Conservation (phyloP, 35 echinoderm and acorn worm species). For the Anneissia japonica region DNA sequence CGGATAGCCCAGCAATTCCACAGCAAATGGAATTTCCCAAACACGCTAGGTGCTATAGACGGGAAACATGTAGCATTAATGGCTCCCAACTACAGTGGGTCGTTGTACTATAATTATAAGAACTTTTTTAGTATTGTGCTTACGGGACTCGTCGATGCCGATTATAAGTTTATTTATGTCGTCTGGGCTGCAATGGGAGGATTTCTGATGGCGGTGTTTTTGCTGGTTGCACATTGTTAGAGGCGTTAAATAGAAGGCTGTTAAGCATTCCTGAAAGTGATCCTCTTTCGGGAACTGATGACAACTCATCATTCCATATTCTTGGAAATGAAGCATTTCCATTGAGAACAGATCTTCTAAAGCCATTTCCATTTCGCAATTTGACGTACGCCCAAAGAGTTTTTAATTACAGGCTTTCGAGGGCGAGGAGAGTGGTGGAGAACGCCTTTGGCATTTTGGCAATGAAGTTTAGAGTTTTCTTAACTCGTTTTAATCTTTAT, state of each 20-base stretch:
- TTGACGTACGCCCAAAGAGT: constrained; percentile 19
- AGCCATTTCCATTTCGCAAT: constrained; percentile 19
- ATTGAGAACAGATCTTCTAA: constrained; percentile 16
- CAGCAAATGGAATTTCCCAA: constrained; percentile 30
- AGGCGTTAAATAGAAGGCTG: not conserved
- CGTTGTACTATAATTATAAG: constrained; percentile 29
- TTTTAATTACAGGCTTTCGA: constrained; percentile 30
- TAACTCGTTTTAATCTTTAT: too few species aligned
- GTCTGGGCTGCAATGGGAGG: constrained; percentile 17
- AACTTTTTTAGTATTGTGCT: constrained; percentile 11
- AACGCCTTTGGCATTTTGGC: constrained; percentile 26
- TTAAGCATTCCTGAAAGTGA: not conserved
- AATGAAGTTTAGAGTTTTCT: too few species aligned
- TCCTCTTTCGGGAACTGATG: constrained; percentile 7
- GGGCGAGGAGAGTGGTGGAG: constrained; percentile 26
- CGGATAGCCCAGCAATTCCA: too few species aligned
- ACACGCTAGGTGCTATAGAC: constrained; percentile 13
- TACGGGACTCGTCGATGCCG: constrained; percentile 28
- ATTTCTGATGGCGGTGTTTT: constrained; percentile 26
- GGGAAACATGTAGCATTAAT: constrained; percentile 4
- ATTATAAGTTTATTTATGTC: constrained; percentile 32
- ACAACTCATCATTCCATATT: constrained; percentile 3
- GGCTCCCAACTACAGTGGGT: not conserved
- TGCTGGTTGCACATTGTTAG: not conserved
- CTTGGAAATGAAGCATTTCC: constrained; percentile 33